Evolutionary conservation across 2,113 vertebrate genomes (phyloP), one percentile per base, ranked within the genome.

Genomic region (Chaetura pelagica): DNA sequence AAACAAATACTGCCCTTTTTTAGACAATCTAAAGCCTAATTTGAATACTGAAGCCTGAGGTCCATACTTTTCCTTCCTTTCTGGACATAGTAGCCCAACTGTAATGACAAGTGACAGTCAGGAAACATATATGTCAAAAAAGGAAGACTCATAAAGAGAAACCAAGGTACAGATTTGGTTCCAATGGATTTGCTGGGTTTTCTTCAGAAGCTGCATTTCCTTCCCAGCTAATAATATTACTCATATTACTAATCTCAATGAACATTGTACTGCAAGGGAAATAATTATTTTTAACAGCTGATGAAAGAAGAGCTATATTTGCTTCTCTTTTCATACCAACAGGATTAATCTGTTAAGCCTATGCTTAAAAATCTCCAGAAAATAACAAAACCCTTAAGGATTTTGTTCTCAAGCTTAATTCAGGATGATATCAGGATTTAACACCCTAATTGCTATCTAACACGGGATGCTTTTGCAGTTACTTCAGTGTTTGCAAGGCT

Each of bases 401-500:
- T 66, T 91, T 93, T 95, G 63, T 84, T 71, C 82, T 80, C 54
- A 87, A 89, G 49, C 68, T 72, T 92, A 87, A 89, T 93, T 93
- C 38, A 92, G 93, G 46, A 86, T 89, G 44, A 66, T 97, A 96
- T 76, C 44, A 84, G 30, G 72, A 94, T 90, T 96, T 96, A 97
- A 96, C 90, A 90, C 66, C 9, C 85, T 91, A 91, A 92, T 58
- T 97, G 90, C 34, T 94, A 95, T 93, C 85, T 94, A 95, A 87
- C 22, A 90, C 95, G 92, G 62, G 74, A 91, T 90, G 69, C 52
- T 97, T 98, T 92, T 94, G 91, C 57, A 96, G 96, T 97, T 97
- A 94, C 89, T 87, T 97, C 91, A 96, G 38, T 78, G 52, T 97
- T 97, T 97, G 55, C 80, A 96, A 94, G 68, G 76, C 29, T 96